phyloP scores from a whole-genome alignment of 92 coral and sea anemone species.

The Desmophyllum pertusum region DNA sequence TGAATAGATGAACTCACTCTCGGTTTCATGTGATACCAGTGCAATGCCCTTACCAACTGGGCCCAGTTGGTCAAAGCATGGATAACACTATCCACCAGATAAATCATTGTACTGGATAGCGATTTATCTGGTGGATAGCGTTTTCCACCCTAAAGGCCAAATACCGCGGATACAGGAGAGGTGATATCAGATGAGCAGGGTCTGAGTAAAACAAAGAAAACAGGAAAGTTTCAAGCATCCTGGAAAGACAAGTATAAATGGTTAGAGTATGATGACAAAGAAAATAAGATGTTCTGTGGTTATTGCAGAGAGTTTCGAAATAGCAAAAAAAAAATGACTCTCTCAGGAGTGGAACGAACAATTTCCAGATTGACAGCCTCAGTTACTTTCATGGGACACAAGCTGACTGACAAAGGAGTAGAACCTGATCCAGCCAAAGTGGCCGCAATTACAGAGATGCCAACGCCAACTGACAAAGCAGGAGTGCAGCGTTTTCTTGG shows the following conservation, averaged over 20 bases:
- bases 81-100: no score
- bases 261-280: slow-evolving; percentile 17
- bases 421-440: slow-evolving; percentile 36
- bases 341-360: slow-evolving; percentile 21
- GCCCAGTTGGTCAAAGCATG: no score
- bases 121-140: no score
- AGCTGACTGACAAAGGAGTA: slow-evolving; percentile 26
- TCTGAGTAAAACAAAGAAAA: no score
- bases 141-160: no score
- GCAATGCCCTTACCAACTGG: no score
- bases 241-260: slow-evolving; percentile 18
- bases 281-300: slow-evolving; percentile 27
- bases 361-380: slow-evolving; percentile 21
- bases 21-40: no score
- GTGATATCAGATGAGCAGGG: not conserved
- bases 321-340: slow-evolving; percentile 15
- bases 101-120: no score
- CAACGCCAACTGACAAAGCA: slow-evolving; percentile 33
- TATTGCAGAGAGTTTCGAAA: slow-evolving; percentile 33
- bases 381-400: slow-evolving; percentile 45
- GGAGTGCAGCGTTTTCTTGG: slow-evolving; percentile 37
- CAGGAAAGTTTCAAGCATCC: not conserved
- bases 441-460: slow-evolving; percentile 35
- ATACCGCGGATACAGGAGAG: not conserved
- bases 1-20: no score